Percentiles rank a stretch among this genome's conserved stretches.
phyloP scores from a whole-genome alignment of 2,113 vertebrate species.

The Solenodon paradoxus region DNA sequence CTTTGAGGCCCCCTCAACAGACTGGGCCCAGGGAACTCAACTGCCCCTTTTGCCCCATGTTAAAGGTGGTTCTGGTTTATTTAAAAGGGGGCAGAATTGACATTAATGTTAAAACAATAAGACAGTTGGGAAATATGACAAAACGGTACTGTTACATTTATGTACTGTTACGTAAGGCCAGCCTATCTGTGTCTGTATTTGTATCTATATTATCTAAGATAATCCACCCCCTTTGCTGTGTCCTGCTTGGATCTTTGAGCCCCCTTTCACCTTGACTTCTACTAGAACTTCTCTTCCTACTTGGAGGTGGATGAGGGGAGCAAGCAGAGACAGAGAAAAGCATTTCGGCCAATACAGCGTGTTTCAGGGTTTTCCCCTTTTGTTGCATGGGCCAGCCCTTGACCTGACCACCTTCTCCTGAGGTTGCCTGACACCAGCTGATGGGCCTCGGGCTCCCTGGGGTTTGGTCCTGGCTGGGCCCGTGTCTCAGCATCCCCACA shows the following conservation, averaged over 20 bases:
- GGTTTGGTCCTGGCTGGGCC: not conserved
- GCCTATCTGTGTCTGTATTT: not conserved
- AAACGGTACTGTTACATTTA: no score
- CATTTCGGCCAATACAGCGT: rapidly evolving
- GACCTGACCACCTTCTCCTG: not conserved
- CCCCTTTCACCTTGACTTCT: not conserved
- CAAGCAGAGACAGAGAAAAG: not conserved
- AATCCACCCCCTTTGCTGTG: not conserved
- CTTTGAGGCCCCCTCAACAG: no score
- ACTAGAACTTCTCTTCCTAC: not conserved
- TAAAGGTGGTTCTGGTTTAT: no score
- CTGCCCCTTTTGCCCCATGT: no score
- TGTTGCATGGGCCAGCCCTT: not conserved
- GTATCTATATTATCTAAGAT: not conserved
- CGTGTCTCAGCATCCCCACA: not conserved
- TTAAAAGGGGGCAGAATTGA: no score
- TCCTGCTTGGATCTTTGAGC: not conserved
- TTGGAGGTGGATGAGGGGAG: not conserved
- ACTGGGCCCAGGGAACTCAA: no score
- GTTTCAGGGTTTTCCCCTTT: not conserved
- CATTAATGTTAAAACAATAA: no score
- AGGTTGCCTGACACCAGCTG: not conserved
- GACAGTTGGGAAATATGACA: no score
- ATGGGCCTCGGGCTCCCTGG: not conserved
- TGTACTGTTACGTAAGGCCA: no score